Evolutionary conservation across 2,888 invertebrate genomes (phyloP).

Genomic region (Aphidius colemani): DNA sequence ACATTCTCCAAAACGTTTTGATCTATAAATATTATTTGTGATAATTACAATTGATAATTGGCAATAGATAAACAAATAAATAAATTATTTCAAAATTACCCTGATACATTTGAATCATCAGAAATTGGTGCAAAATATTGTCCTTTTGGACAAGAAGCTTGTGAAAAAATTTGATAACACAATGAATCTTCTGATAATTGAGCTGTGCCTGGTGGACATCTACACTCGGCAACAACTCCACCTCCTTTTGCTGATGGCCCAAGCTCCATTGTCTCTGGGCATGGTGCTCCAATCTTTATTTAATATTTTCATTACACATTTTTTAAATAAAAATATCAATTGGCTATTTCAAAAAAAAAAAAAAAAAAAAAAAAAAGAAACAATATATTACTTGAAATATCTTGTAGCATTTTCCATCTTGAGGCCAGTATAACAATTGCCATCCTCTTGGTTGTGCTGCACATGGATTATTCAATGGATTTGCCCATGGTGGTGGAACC

Average conservation of each 20-base stretch:
- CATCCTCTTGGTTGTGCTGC: constrained; percentile 80
- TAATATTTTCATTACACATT: constrained; percentile 1
- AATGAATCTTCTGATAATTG: constrained; percentile 71
- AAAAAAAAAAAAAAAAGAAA: no score
- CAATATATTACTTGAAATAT: constrained; percentile 74
- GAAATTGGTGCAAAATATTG: constrained; percentile 77
- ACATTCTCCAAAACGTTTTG: constrained; percentile 75
- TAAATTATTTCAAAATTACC: constrained; percentile 38
- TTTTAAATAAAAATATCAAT: constrained; percentile 23
- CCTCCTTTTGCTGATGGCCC: constrained; percentile 67
- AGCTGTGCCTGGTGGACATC: constrained; percentile 81
- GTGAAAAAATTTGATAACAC: constrained; percentile 76
- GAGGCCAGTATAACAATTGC: constrained; percentile 85
- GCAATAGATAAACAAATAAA: not conserved
- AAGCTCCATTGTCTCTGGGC: constrained; percentile 83
- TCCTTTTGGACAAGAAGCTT: constrained; percentile 74
- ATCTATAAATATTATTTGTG: constrained; percentile 54
- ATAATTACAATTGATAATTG: not conserved
- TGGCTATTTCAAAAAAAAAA: constrained; percentile 3
- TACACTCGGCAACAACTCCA: constrained; percentile 74
- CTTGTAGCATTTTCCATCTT: constrained; percentile 82
- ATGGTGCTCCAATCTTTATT: constrained; percentile 72
- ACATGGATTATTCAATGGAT: constrained; percentile 80
- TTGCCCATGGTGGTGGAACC: constrained; percentile 85
- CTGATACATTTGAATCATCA: constrained; percentile 48